These are phyloP conservation scores for Triops longicaudatus DNA, from an alignment of 1,140 invertebrate genomes.

Conservation along the genomic window DNA sequence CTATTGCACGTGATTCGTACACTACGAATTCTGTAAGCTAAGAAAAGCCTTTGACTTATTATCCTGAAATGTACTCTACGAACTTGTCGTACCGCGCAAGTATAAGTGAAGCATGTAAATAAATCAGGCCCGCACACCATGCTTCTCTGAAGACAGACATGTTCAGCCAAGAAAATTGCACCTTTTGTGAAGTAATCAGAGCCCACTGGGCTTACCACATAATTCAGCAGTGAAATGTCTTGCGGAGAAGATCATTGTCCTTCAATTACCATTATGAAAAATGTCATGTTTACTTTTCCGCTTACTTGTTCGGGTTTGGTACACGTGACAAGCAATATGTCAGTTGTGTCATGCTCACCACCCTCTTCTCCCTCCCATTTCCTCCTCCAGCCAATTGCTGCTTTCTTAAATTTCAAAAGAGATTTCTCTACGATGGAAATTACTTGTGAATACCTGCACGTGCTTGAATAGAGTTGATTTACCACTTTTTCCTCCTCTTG, in stretches of 20 bases:
- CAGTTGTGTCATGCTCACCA: neutral
- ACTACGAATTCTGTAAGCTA: too few relatives aligned
- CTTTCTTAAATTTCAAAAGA: neutral
- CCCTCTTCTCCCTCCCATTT: neutral
- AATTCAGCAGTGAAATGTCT: neutral
- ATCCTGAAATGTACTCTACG: too few relatives aligned
- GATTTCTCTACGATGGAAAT: neutral
- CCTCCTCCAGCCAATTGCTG: neutral
- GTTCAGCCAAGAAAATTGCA: too few relatives aligned
- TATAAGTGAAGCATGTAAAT: too few relatives aligned
- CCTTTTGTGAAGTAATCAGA: neutral
- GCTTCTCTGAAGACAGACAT: too few relatives aligned
- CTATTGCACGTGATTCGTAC: too few relatives aligned
- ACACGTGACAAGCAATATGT: neutral
- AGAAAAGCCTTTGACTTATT: too few relatives aligned
- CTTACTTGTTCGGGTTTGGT: neutral
- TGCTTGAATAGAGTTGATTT: neutral
- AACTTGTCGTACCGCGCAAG: too few relatives aligned
- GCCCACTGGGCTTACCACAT: neutral
- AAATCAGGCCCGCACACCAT: too few relatives aligned
- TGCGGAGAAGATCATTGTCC: neutral
- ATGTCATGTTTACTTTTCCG: neutral
- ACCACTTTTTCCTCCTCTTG: neutral
- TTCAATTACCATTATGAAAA: neutral
- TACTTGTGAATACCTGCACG: neutral